Percentiles rank a stretch among this genome's conserved stretches.
Evolutionary conservation across 1,140 invertebrate species (phyloP).

Genomic region (Amyelois transitella): DNA sequence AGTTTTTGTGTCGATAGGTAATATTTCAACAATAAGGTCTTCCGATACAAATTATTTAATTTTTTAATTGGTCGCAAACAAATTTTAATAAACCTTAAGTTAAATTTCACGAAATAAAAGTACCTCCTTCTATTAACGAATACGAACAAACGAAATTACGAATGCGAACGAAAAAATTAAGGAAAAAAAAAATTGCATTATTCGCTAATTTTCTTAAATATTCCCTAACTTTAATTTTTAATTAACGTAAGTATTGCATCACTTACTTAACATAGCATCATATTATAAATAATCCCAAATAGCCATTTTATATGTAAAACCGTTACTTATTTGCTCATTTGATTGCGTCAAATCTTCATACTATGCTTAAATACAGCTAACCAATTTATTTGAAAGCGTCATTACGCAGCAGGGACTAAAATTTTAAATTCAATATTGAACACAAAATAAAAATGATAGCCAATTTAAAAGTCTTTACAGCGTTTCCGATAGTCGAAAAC

Average conservation of each 20-base stretch:
- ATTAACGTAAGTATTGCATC: neutral
- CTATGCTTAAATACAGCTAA: conserved; percentile 16
- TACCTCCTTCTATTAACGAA: too few relatives aligned
- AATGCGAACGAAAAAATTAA: too few relatives aligned
- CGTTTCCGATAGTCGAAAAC: conserved; percentile 24
- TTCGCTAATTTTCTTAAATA: too few relatives aligned
- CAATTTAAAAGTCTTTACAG: conserved; percentile 28
- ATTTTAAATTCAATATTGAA: conserved; percentile 31
- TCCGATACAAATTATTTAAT: neutral
- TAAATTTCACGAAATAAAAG: too few relatives aligned
- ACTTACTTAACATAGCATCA: neutral
- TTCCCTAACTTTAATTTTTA: too few relatives aligned
- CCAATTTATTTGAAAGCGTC: conserved; percentile 17
- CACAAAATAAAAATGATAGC: conserved; percentile 21
- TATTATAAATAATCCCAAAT: neutral
- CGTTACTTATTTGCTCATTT: conserved; percentile 23
- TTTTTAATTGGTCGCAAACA: too few relatives aligned
- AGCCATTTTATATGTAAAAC: conserved; percentile 1
- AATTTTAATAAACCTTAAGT: too few relatives aligned
- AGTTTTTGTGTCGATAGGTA: neutral
- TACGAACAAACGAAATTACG: too few relatives aligned
- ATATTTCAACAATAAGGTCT: neutral
- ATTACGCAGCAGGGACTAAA: conserved; percentile 35
- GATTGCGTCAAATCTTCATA: conserved; percentile 36
- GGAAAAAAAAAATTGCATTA: too few relatives aligned